Evolutionary conservation across 2,888 invertebrate genomes (phyloP).

Genomic region (Spisula solida): DNA sequence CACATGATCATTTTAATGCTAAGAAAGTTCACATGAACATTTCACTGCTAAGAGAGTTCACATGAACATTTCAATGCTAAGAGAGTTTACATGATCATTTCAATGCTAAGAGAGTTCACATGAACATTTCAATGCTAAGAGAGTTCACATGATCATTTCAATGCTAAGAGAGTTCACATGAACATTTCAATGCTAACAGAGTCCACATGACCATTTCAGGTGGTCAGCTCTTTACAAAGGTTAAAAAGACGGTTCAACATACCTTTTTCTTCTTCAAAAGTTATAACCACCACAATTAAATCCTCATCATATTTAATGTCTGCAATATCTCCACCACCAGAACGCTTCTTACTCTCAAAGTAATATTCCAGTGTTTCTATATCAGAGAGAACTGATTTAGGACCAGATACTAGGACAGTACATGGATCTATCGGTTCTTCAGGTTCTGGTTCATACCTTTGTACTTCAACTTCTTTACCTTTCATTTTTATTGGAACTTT

Average conservation of each 20-base stretch:
- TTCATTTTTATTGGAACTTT: conserved; percentile 32
- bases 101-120: too few species aligned
- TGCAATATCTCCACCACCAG: conserved; percentile 60
- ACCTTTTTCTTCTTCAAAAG: conserved; percentile 62
- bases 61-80: too few species aligned
- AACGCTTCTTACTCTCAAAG: conserved; percentile 61
- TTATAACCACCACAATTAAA: conserved; percentile 43
- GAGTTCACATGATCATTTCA: too few species aligned
- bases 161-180: too few species aligned
- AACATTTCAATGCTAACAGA: too few species aligned
- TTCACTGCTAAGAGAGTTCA: too few species aligned
- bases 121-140: too few species aligned
- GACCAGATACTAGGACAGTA: conserved; percentile 29
- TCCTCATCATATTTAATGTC: conserved; percentile 27
- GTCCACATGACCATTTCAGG: too few species aligned
- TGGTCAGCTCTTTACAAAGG: neutral
- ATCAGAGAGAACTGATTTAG: neutral
- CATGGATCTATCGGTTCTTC: conserved; percentile 7
- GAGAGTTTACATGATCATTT: too few species aligned
- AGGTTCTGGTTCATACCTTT: conserved; percentile 28
- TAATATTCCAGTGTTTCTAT: conserved; percentile 62
- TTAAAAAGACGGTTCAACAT: neutral
- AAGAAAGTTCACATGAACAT: too few species aligned
- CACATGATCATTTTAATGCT: too few species aligned
- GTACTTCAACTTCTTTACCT: conserved; percentile 18